Evolutionary conservation across 2,888 invertebrate species (phyloP).

Genomic region (Heliconius cydno): DNA sequence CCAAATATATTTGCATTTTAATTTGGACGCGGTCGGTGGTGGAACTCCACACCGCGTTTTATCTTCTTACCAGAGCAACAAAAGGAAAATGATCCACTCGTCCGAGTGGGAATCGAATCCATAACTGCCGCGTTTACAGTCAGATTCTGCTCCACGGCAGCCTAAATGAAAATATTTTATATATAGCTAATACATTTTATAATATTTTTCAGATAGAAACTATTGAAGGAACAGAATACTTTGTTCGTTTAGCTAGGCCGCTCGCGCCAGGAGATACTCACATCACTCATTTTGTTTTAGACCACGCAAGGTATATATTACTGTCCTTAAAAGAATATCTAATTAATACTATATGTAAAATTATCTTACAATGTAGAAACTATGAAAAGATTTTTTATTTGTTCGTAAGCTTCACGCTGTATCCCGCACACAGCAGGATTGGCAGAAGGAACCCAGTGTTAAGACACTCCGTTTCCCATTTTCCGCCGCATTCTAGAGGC

Average conservation of each 20-base stretch:
- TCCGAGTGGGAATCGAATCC: neutral
- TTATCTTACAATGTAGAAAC: too few relatives aligned
- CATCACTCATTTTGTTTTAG: slow-evolving; percentile 58
- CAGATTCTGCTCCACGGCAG: too few relatives aligned
- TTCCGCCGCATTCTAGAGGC: too few relatives aligned
- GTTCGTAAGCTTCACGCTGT: too few relatives aligned
- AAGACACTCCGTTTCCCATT: too few relatives aligned
- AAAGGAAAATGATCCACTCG: neutral
- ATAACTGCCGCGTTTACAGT: neutral
- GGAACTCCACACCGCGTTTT: neutral
- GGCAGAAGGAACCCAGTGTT: too few relatives aligned
- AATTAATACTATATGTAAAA: too few relatives aligned
- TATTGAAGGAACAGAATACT: slow-evolving; percentile 59
- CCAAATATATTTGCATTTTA: too few relatives aligned
- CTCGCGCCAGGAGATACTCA: slow-evolving; percentile 59
- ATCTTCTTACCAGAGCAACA: neutral
- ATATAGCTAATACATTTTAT: neutral
- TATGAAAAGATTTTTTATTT: too few relatives aligned
- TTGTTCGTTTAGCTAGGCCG: slow-evolving; percentile 65
- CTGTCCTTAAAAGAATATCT: neutral
- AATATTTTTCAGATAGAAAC: slow-evolving; percentile 59
- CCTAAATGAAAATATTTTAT: neutral
- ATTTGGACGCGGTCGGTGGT: too few relatives aligned
- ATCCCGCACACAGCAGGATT: too few relatives aligned
- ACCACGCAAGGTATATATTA: slow-evolving; percentile 55